These are phyloP conservation scores for Saccostrea cuccullata DNA, from an alignment of 1,140 invertebrate genomes.

Conservation along the genomic window DNA sequence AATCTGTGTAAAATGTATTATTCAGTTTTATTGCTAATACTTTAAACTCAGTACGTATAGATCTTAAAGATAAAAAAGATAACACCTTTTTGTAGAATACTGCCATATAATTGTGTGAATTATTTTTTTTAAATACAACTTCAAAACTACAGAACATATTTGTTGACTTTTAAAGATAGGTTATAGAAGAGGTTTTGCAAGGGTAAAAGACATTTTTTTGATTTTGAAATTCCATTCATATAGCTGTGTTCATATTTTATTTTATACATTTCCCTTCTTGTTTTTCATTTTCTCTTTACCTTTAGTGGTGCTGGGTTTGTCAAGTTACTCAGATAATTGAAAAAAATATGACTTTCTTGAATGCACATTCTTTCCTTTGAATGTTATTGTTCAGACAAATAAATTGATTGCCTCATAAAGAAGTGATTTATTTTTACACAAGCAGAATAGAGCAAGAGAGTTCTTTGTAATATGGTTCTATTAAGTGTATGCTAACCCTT, in stretches of 20 bases:
- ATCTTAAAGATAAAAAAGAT: not conserved
- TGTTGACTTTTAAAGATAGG: not conserved
- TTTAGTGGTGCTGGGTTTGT: conserved; percentile 9
- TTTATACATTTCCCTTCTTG: not conserved
- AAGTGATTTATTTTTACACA: not conserved
- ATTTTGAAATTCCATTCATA: not conserved
- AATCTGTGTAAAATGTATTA: not conserved
- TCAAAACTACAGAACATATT: not conserved
- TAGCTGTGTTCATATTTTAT: conserved; percentile 21
- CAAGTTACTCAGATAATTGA: not conserved
- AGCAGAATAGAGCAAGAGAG: not conserved
- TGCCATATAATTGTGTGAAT: not conserved
- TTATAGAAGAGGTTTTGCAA: not conserved
- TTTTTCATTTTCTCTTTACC: not conserved
- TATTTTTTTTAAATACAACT: not conserved
- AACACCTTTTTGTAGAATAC: not conserved
- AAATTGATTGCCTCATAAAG: not conserved
- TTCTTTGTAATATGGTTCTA: not conserved
- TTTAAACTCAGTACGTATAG: not conserved
- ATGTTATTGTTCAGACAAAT: not conserved
- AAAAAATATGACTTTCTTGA: not conserved
- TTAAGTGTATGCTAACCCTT: too few species aligned
- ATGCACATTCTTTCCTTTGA: not conserved
- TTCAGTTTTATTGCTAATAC: not conserved
- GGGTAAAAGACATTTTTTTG: not conserved